Evolutionary conservation across 37 sponge, comb jelly and placozoan genomes (phyloP).

Genomic region (Cladorhizidae sp.): DNA sequence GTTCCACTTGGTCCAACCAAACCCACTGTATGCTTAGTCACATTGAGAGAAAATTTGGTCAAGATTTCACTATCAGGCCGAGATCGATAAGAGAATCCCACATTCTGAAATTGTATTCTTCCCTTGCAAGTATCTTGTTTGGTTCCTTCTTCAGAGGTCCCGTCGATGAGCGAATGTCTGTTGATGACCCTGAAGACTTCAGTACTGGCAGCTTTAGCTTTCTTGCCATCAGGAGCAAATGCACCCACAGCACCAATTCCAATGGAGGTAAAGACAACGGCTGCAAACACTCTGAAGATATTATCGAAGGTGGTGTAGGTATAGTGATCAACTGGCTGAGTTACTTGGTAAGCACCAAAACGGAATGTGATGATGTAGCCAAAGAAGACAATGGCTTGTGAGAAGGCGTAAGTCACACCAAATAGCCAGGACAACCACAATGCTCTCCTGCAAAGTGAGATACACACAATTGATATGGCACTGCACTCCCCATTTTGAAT

Average conservation of each 20-base stretch:
- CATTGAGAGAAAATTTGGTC: conserved; percentile 38
- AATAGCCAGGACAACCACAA: not conserved
- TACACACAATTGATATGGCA: not conserved
- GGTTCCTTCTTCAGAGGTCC: conserved; percentile 59
- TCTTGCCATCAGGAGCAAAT: conserved; percentile 66
- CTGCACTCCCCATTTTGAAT: not conserved
- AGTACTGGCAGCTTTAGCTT: conserved; percentile 61
- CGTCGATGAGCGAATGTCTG: conserved; percentile 53
- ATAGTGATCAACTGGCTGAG: conserved; percentile 19
- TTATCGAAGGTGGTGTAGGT: conserved; percentile 12
- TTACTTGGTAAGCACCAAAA: conserved; percentile 75
- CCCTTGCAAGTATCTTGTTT: conserved; percentile 49
- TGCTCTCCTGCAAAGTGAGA: conserved; percentile 14
- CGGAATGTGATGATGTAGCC: conserved; percentile 64
- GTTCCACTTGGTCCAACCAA: conserved; percentile 94
- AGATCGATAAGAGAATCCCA: conserved; percentile 78
- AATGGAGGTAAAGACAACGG: conserved; percentile 62
- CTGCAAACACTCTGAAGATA: conserved; percentile 59
- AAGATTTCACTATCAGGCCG: conserved; percentile 68
- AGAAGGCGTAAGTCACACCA: conserved; percentile 66
- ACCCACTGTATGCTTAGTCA: conserved; percentile 84
- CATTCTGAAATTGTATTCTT: conserved; percentile 44
- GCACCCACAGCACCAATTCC: conserved; percentile 54
- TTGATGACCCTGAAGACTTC: conserved; percentile 68
- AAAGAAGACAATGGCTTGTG: conserved; percentile 56